A percentile compares a stretch with the other conserved stretches of the same genome.
Conservation (phyloP, 2,888 invertebrate species). For the Neoaliturus tenellus region DNA sequence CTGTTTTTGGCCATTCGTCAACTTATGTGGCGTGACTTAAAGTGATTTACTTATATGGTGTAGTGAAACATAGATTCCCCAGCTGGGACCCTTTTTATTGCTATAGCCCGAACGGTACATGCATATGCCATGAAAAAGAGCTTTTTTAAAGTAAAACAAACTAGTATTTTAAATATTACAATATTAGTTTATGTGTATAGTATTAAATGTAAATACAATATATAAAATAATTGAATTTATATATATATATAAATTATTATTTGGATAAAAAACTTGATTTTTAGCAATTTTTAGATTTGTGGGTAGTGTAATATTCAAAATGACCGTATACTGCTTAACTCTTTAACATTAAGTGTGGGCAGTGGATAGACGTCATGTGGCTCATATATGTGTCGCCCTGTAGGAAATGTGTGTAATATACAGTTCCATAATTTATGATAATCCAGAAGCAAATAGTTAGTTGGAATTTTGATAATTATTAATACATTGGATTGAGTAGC, state of each 20-base stretch:
- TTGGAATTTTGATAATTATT: too few relatives aligned
- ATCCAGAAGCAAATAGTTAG: too few relatives aligned
- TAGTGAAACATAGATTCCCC: slow-evolving; percentile 16
- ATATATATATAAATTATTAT: too few relatives aligned
- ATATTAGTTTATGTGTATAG: too few relatives aligned
- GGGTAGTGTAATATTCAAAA: slow-evolving; percentile 6
- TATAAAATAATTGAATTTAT: too few relatives aligned
- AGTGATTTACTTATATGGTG: not conserved
- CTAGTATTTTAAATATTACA: too few relatives aligned
- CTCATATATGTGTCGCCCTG: slow-evolving; percentile 32
- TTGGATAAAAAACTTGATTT: too few relatives aligned
- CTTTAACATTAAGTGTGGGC: slow-evolving; percentile 18
- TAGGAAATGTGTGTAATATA: slow-evolving; percentile 11
- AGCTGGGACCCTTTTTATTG: not conserved
- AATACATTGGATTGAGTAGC: too few relatives aligned
- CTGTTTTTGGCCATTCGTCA: too few relatives aligned
- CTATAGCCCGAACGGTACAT: slow-evolving; percentile 3
- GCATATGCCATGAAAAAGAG: slow-evolving; percentile 28
- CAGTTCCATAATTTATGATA: too few relatives aligned
- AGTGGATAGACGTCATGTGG: slow-evolving; percentile 11
- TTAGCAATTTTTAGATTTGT: slow-evolving; percentile 39
- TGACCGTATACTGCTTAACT: slow-evolving; percentile 15
- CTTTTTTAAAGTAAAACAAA: slow-evolving; percentile 11
- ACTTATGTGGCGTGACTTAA: too few relatives aligned
- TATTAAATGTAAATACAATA: too few relatives aligned